Conservation (phyloP, 2,888 invertebrate species). For the Sthenelais limicola region DNA sequence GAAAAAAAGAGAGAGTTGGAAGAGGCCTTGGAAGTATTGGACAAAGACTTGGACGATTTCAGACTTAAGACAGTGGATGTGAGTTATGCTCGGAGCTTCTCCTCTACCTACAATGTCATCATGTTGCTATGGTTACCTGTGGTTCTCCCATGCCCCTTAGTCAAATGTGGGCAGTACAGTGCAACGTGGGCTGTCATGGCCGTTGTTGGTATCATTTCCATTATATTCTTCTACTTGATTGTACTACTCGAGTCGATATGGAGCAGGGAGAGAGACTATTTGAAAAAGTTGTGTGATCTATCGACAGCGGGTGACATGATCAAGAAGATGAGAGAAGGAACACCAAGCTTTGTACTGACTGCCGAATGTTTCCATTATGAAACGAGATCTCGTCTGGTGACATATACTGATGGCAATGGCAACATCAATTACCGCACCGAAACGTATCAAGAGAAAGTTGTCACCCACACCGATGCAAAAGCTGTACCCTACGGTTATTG, state of each 20-base stretch:
- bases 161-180: neutral
- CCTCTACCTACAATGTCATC: neutral
- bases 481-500: neutral
- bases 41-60: too few species aligned
- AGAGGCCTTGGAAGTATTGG: neutral
- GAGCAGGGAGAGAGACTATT: neutral
- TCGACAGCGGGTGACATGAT: neutral
- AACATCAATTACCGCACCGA: conserved; percentile 17
- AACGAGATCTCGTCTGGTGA: neutral
- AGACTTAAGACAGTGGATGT: neutral
- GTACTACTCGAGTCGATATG: neutral
- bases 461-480: conserved; percentile 1
- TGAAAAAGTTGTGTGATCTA: neutral
- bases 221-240: neutral
- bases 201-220: neutral
- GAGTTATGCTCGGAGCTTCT: neutral
- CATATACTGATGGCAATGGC: conserved; percentile 21
- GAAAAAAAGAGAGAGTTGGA: neutral
- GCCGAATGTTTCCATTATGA: conserved; percentile 24
- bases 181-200: neutral
- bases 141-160: neutral
- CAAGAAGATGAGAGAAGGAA: neutral
- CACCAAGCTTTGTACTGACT: neutral
- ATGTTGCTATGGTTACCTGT: conserved; percentile 5
- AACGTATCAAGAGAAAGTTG: conserved; percentile 15